phyloP scores from a whole-genome alignment of 2,113 vertebrate species.

The Sebastes schlegelii region DNA sequence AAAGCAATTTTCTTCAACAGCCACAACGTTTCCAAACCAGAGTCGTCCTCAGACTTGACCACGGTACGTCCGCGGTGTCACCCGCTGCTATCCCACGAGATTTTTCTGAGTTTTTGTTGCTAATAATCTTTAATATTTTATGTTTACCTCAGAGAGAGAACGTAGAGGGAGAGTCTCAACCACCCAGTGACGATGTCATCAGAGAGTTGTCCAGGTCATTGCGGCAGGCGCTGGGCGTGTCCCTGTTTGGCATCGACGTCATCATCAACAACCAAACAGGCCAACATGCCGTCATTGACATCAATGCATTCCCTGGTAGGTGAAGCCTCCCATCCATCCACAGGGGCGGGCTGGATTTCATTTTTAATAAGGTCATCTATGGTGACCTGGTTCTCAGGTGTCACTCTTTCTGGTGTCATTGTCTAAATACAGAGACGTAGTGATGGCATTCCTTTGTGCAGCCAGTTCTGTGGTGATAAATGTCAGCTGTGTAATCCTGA shows the following conservation, averaged over 20 bases:
- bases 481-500: neutral
- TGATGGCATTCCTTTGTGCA: neutral
- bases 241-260: conserved; percentile 96
- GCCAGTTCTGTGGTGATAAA: neutral
- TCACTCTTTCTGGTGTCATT: neutral
- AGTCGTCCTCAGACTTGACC: conserved; percentile 96
- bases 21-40: conserved; percentile 98
- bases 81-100: rapidly evolving
- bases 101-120: too few species aligned
- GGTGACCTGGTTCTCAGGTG: conserved; percentile 30
- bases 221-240: conserved; percentile 92
- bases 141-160: conserved; percentile 89
- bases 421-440: neutral
- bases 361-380: neutral
- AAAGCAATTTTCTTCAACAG: conserved; percentile 99
- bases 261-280: conserved; percentile 99
- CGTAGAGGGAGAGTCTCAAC: conserved; percentile 94
- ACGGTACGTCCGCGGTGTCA: conserved; percentile 85
- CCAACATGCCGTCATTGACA: conserved; percentile 96
- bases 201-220: conserved; percentile 90
- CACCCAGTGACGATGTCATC: conserved; percentile 94
- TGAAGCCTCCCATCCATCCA: neutral
- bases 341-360: neutral
- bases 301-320: conserved; percentile 98
- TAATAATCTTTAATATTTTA: neutral